Evolutionary conservation across 2,888 invertebrate species (phyloP).

Genomic region (Deroplatys truncata): DNA sequence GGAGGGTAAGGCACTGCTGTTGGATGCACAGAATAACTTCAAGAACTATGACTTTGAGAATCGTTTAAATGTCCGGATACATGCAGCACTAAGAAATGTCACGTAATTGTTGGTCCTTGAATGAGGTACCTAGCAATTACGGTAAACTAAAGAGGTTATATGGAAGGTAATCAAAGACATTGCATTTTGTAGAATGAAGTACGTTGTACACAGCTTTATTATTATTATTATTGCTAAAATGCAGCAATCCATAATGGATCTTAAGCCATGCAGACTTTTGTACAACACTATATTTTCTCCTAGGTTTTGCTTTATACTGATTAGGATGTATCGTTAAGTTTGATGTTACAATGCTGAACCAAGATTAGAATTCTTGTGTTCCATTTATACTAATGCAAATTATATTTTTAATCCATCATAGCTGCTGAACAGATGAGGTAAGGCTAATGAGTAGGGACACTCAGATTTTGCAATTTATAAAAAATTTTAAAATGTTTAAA

Average conservation of each 20-base stretch:
- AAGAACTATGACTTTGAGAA: conserved; percentile 65
- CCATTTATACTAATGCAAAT: no score
- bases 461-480: no score
- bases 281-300: background rate
- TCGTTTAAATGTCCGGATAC: conserved; percentile 58
- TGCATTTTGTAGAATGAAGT: background rate
- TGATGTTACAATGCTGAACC: no score
- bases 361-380: no score
- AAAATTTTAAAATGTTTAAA: no score
- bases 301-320: background rate
- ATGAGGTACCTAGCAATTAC: background rate
- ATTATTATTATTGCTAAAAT: background rate
- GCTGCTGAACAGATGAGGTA: no score
- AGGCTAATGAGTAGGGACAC: no score
- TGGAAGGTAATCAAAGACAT: background rate
- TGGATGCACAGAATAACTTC: conserved; percentile 51
- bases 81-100: conserved; percentile 48
- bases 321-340: background rate
- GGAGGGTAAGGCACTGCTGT: conserved; percentile 51
- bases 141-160: background rate
- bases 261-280: background rate
- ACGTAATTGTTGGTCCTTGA: background rate
- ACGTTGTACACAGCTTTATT: background rate
- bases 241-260: background rate
- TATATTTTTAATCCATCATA: no score